Conservation (phyloP, 2,888 invertebrate genomes). For the Hypsopygia costalis region DNA sequence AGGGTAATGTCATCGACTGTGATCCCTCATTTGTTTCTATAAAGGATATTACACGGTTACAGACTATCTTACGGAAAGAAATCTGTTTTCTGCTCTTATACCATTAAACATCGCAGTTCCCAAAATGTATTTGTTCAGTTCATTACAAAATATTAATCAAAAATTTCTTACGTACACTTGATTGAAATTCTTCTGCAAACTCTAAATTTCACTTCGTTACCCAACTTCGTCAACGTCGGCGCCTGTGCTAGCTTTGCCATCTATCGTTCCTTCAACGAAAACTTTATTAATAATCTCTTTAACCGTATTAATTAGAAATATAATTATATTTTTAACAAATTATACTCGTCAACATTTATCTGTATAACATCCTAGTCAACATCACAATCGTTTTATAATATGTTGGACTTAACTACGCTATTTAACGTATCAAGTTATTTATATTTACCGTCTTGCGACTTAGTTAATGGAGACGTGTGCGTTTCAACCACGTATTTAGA, state of each 20-base stretch:
- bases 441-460: slow-evolving; percentile 67
- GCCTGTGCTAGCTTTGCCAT: slow-evolving; percentile 10
- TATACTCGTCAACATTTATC: slow-evolving; percentile 64
- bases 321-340: slow-evolving; percentile 65
- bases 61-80: slow-evolving; percentile 12
- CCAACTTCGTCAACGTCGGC: slow-evolving; percentile 13
- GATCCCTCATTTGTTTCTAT: slow-evolving; percentile 65
- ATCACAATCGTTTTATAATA: slow-evolving; percentile 74
- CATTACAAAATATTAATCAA: background rate
- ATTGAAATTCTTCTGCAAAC: slow-evolving; percentile 15
- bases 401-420: slow-evolving; percentile 57
- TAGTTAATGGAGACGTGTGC: slow-evolving; percentile 65
- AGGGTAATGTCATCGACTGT: slow-evolving; percentile 51
- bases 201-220: slow-evolving; percentile 11
- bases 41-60: slow-evolving; percentile 41
- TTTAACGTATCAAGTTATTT: slow-evolving; percentile 44
- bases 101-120: background rate
- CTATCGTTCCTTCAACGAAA: slow-evolving; percentile 23
- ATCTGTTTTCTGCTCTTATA: background rate
- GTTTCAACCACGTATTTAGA: slow-evolving; percentile 67
- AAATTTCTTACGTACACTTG: background rate
- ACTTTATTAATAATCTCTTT: slow-evolving; percentile 32
- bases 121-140: background rate
- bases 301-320: slow-evolving; percentile 47
- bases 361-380: slow-evolving; percentile 68